Conservation (phyloP, 2,113 vertebrate genomes). For the Arvicanthis niloticus region DNA sequence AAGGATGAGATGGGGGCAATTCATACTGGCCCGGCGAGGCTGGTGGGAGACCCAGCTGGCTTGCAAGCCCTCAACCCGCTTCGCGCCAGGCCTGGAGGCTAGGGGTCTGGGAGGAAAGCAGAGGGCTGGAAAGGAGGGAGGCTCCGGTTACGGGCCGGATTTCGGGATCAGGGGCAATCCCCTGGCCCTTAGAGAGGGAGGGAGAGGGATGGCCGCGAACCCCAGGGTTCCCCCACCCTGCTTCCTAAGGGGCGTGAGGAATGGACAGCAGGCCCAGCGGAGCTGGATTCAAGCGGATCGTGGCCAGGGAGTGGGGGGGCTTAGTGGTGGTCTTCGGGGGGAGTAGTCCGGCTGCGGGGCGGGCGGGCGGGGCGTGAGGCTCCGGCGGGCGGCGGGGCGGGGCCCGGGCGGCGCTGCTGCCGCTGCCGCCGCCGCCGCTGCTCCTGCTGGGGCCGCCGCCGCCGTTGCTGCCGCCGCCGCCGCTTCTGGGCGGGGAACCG, state of each 20-base stretch:
- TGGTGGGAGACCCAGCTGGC: conserved; percentile 51
- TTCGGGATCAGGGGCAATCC: conserved; percentile 78
- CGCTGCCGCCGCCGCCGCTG: conserved; percentile 75
- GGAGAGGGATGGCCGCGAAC: conserved; percentile 74
- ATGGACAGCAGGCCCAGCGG: conserved; percentile 75
- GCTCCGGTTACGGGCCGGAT: conserved; percentile 78
- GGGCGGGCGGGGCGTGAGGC: conserved; percentile 74
- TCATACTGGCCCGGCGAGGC: conserved; percentile 59
- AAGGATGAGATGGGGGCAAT: conserved; percentile 74
- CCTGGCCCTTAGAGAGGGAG: conserved; percentile 68
- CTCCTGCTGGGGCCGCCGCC: conserved; percentile 80
- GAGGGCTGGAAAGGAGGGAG: conserved; percentile 71
- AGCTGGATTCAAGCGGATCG: conserved; percentile 72
- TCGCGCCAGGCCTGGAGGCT: conserved; percentile 80
- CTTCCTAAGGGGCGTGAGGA: conserved; percentile 73
- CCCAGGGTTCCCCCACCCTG: conserved; percentile 67
- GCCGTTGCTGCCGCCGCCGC: conserved; percentile 77
- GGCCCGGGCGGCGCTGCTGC: conserved; percentile 83
- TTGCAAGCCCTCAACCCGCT: conserved; percentile 71
- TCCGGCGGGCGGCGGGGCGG: conserved; percentile 79
- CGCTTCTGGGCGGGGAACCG: conserved; percentile 74
- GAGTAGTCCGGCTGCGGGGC: conserved; percentile 81
- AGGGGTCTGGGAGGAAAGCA: conserved; percentile 76
- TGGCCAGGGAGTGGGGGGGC: conserved; percentile 40
- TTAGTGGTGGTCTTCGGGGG: conserved; percentile 78